These are phyloP conservation scores for Malurus splendens DNA, from an alignment of 2,797 vertebrate species.

Conservation along the genomic window DNA sequence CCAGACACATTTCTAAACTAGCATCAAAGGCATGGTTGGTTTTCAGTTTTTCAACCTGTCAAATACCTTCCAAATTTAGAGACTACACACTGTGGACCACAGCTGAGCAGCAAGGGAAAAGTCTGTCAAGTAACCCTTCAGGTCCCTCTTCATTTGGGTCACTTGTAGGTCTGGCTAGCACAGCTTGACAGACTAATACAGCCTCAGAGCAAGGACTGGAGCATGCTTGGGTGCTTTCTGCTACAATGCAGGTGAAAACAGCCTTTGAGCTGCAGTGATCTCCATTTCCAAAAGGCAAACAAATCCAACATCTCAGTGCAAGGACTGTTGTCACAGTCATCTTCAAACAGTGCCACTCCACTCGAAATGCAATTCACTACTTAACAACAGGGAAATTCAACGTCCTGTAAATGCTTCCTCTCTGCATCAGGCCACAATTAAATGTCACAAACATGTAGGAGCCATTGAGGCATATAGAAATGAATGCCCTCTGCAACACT, in stretches of 20 bases:
- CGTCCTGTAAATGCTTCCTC: not conserved
- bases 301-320: not conserved
- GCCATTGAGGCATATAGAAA: not conserved
- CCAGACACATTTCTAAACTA: constrained; percentile 25
- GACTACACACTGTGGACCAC: not conserved
- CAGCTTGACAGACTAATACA: not conserved
- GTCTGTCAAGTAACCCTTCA: not conserved
- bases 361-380: not conserved
- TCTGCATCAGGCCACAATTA: not conserved
- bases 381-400: not conserved
- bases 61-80: not conserved
- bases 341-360: not conserved
- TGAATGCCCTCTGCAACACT: not conserved
- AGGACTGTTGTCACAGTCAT: not conserved
- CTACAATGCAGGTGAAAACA: not conserved
- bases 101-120: not conserved
- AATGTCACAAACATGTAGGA: not conserved
- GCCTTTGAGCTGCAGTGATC: not conserved
- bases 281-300: not conserved
- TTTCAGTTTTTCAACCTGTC: not conserved
- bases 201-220: not conserved
- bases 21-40: constrained; percentile 16
- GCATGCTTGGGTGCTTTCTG: not conserved
- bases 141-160: not conserved
- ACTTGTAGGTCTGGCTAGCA: not conserved